Evolutionary conservation across 2,888 invertebrate genomes (phyloP).

Genomic region (Helicoverpa assulta): DNA sequence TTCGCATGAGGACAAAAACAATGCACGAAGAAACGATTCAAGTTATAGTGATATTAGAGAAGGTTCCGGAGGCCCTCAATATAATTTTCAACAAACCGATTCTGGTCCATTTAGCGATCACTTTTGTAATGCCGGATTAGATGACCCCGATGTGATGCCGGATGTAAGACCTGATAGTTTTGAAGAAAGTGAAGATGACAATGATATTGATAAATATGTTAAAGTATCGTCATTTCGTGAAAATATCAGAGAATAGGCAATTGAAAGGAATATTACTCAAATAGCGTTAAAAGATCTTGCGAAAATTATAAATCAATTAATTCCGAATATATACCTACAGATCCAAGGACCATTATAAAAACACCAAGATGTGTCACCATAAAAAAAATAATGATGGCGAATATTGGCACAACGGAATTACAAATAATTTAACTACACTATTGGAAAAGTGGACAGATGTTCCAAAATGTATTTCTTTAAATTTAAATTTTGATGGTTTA

Average conservation of each 20-base stretch:
- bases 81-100: too few species aligned
- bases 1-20: too few species aligned
- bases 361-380: constrained; percentile 19
- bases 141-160: too few species aligned
- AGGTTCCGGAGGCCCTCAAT: too few species aligned
- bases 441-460: constrained; percentile 13
- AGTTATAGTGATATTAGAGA: too few species aligned
- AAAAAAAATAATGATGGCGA: constrained; percentile 12
- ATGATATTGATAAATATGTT: too few species aligned
- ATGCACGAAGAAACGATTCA: too few species aligned
- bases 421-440: constrained; percentile 1
- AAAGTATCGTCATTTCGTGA: neutral
- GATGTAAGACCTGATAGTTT: too few species aligned
- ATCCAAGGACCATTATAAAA: constrained; percentile 24
- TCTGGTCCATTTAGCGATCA: too few species aligned
- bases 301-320: constrained; percentile 30
- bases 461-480: constrained; percentile 25
- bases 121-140: too few species aligned
- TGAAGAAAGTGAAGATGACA: too few species aligned
- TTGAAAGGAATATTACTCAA: constrained; percentile 13
- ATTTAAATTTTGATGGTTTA: constrained; percentile 53
- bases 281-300: constrained; percentile 16
- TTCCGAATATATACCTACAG: constrained; percentile 25
- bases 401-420: constrained; percentile 17
- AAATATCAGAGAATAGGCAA: constrained; percentile 20